A percentile compares a stretch with the other conserved stretches of the same genome.
These are phyloP conservation scores for Rhineura floridana DNA, from an alignment of 2,113 vertebrate genomes.

Conservation along the genomic window DNA sequence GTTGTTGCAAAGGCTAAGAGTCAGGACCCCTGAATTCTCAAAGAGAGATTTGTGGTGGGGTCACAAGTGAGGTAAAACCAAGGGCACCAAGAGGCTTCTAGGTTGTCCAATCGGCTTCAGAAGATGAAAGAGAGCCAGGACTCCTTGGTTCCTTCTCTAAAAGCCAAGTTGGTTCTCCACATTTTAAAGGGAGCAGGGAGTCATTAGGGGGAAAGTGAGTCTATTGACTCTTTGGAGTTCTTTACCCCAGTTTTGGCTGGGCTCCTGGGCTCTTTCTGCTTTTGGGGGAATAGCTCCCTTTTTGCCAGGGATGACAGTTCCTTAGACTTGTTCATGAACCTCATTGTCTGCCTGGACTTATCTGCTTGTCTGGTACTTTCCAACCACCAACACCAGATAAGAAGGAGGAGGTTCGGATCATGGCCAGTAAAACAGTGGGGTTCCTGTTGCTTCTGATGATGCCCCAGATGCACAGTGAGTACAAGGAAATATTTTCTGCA, in stretches of 20 bases:
- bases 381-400: not conserved
- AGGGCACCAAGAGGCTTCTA: not conserved
- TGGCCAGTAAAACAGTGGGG: not conserved
- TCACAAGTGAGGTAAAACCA: not conserved
- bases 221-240: not conserved
- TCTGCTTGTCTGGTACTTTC: not conserved
- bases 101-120: not conserved
- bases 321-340: not conserved
- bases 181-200: not conserved
- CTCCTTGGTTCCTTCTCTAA: not conserved
- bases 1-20: not conserved
- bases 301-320: not conserved
- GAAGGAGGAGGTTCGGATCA: not conserved
- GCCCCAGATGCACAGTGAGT: not conserved
- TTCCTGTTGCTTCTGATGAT: not conserved
- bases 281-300: not conserved
- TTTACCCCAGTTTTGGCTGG: not conserved
- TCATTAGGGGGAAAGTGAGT: not conserved
- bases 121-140: not conserved
- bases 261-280: not conserved
- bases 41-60: not conserved
- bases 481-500: not conserved
- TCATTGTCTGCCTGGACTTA: not conserved
- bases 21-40: not conserved
- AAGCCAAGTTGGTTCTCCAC: not conserved